Base-by-base conservation (phyloP, 2,797 vertebrate genomes). In the Iguana delicatissima region DNA sequence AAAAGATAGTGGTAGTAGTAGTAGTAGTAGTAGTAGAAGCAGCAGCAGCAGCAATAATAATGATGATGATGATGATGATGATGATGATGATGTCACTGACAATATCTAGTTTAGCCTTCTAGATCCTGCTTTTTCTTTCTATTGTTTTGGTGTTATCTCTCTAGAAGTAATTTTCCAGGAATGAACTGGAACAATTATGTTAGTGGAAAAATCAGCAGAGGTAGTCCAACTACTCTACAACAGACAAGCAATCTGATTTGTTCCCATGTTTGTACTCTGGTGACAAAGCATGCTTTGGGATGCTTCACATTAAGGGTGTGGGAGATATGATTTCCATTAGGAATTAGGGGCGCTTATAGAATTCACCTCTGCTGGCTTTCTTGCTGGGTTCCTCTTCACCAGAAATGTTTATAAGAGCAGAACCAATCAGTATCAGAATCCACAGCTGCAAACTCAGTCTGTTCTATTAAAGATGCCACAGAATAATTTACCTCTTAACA, bases 1-100 rank as follows among this genome's bases (percentile, higher is more conserved):
- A 96, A 95, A 98, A 97, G 97, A 97, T 98, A 46, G 42, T 42
- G 3, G 42, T 42, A 42, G 42, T 42, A 42, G 42, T 42, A 42
- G 42, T 42, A 42, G 42, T 46, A 46, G 42, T 3, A 46, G 42
- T 4, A 46, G 4, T 4, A 46, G 4, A 0, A 46, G 4, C 42
- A 46, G 4, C 42, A 46, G 4, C 42, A 46, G 4, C 42, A 46
- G 4, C 42, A 46, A 4, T 4, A 46, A 46, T 4, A 4, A 46
- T 46, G 2, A 46, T 46, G 42, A 46, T 46, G 42, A 46, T 46
- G 96, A 96, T 4, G 42, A 46, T 46, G 2, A 46, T 46, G 42
- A 46, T 46, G 42, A 46, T 46, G 96, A 96, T 89, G 95, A 94
- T 96, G 92, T 96, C 95, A 88, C 86, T 86, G 93, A 92, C 92